Percentiles rank a stretch among this genome's conserved stretches.
These are phyloP conservation scores for Adelphocoris suturalis DNA, from an alignment of 2,888 invertebrate genomes.

Conservation along the genomic window DNA sequence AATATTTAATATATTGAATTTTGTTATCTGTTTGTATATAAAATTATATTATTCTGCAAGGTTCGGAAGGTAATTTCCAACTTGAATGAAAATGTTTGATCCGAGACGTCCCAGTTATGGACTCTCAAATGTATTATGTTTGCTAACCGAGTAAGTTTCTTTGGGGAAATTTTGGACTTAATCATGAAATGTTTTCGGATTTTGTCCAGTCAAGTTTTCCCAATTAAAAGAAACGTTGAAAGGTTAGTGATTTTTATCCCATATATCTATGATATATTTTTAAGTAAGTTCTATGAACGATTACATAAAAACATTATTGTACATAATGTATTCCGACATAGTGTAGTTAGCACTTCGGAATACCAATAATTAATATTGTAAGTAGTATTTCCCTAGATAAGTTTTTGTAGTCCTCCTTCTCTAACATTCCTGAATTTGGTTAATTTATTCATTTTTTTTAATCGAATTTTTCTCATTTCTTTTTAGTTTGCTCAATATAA, in stretches of 20 bases:
- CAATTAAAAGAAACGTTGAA: constrained; percentile 74
- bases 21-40: constrained; percentile 58
- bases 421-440: constrained; percentile 12
- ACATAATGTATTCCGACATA: not conserved
- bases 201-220: constrained; percentile 46
- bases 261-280: constrained; percentile 99
- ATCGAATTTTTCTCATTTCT: not conserved
- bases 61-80: constrained; percentile 81
- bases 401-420: not conserved
- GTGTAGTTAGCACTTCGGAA: not conserved
- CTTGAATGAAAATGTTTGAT: constrained; percentile 71
- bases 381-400: not conserved
- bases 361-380: not conserved
- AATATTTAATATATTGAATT: constrained; percentile 51
- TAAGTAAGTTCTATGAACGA: constrained; percentile 97
- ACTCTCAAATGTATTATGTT: constrained; percentile 73
- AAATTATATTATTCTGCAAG: constrained; percentile 56
- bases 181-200: constrained; percentile 35
- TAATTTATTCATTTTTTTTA: not conserved
- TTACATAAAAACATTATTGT: constrained; percentile 65
- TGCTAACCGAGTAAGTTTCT: constrained; percentile 75
- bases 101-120: constrained; percentile 25
- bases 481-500: constrained; percentile 33
- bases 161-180: constrained; percentile 14
- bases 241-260: constrained; percentile 90